Evolutionary conservation across 2,797 vertebrate species (phyloP).

Genomic region (Propithecus deckenii): DNA sequence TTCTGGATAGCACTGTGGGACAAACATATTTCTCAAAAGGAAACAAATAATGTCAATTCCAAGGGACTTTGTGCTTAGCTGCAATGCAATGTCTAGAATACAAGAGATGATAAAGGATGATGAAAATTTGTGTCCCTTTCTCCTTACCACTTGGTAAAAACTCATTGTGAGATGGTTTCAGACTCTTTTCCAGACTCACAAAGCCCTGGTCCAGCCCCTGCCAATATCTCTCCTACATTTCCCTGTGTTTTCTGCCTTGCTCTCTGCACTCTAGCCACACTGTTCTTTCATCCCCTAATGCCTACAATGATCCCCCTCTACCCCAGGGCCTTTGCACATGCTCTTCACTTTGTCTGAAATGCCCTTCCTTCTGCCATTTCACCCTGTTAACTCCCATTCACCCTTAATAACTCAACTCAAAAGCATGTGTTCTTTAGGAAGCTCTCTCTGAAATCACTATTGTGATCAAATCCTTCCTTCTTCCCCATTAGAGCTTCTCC

Average conservation of each 20-base stretch:
- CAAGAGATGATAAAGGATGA: not conserved
- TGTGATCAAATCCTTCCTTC: not conserved
- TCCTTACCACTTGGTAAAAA: not conserved
- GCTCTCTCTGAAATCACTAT: not conserved
- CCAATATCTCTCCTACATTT: not conserved
- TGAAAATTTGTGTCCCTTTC: not conserved
- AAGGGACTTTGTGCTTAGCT: constrained; percentile 29
- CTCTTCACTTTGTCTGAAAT: not conserved
- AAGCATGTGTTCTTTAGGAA: not conserved
- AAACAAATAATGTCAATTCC: constrained; percentile 60
- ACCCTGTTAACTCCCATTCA: not conserved
- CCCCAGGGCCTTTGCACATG: not conserved
- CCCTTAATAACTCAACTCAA: not conserved
- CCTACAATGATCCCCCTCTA: not conserved
- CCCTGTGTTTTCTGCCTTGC: not conserved
- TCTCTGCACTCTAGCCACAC: not conserved
- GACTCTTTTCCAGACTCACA: not conserved
- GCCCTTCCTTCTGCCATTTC: not conserved
- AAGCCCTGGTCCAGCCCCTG: not conserved
- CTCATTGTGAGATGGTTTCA: not conserved
- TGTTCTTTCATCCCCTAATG: not conserved
- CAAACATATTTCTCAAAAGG: constrained; percentile 64
- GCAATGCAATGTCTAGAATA: constrained; percentile 31
- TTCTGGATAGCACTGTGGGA: constrained; percentile 56
- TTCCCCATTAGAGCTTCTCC: not conserved